phyloP scores from a whole-genome alignment of 2,797 vertebrate genomes.

The Antrozous pallidus region DNA sequence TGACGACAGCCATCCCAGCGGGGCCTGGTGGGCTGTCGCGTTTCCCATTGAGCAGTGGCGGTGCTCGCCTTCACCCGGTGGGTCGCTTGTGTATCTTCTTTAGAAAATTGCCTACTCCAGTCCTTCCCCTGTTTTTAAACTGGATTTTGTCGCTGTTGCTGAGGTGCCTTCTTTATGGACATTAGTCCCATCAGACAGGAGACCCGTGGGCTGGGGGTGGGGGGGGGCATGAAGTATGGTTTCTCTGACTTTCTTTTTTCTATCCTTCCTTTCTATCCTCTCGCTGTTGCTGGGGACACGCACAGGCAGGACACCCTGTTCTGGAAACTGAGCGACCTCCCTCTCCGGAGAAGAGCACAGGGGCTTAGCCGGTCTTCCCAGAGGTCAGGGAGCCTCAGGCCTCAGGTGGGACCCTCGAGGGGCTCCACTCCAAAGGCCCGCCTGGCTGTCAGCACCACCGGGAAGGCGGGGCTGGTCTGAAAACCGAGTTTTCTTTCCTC shows the following conservation, averaged over 20 bases:
- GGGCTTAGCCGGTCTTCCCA: background rate
- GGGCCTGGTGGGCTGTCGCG: background rate
- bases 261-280: background rate
- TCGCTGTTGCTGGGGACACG: too few relatives aligned
- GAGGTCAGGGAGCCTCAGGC: rapidly evolving
- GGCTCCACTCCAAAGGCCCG: background rate
- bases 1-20: rapidly evolving
- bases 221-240: rapidly evolving
- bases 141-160: background rate
- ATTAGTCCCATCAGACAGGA: too few relatives aligned
- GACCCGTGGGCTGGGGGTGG: rapidly evolving
- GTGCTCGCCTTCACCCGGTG: rapidly evolving
- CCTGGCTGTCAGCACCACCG: too few relatives aligned
- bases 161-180: background rate
- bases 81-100: rapidly evolving
- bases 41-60: rapidly evolving
- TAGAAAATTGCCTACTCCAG: background rate
- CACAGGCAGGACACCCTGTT: background rate
- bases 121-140: background rate
- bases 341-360: background rate
- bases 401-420: background rate
- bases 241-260: background rate
- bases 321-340: background rate
- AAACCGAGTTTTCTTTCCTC: background rate
- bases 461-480: background rate